Base-by-base conservation (phyloP, 2,113 vertebrate genomes). In the Sula dactylatra region DNA sequence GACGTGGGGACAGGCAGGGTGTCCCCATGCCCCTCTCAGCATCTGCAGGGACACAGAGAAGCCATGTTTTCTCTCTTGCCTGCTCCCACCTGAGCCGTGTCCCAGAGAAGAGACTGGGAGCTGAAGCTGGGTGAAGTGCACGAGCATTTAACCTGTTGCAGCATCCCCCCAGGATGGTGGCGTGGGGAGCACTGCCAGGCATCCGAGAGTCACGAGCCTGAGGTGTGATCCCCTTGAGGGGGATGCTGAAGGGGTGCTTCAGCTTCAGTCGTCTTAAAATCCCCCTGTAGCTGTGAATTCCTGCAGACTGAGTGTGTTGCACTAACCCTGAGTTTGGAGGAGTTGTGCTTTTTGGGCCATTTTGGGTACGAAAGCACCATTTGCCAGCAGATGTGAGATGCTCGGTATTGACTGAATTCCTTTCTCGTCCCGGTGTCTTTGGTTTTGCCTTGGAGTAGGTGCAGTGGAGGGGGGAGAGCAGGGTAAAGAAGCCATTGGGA, bases 201-300 rank as follows among this genome's bases (percentile, higher is more conserved):
- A 1, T 5, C 24, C 31, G 1, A 6, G n/a, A 21, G 26, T 2
- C 61, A 38, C 4, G 6, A 32, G 42, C 32, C 42, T 3, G n/a
- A 21, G 61, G 38, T 0, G 1, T 5, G 16, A 36, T 25, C 32
- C 13, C 38, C 18, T 25, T 7, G 0, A 7, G 7, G 54, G 47
- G 4, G 47, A 12, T 29, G 11, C 69, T 34, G 72, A 27, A 77
- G 18, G 31, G 61, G 50, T 34, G 5, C 44, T 45, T 17, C 40
- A 34, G 40, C 10, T 82, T 64, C 2, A 3, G 2, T 18, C 5
- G 1, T 5, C 36, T 27, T 24, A 6, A 61, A 49, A 34, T 25
- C 47, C 45, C 58, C 12, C 2, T 2, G 2, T 6, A 50, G 70
- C 70, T 0, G 0, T 6, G 70, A 38, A 29, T 40, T 21, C 14